phyloP scores from a whole-genome alignment of 2,888 invertebrate genomes.

The Cryptophagus acutangulus region DNA sequence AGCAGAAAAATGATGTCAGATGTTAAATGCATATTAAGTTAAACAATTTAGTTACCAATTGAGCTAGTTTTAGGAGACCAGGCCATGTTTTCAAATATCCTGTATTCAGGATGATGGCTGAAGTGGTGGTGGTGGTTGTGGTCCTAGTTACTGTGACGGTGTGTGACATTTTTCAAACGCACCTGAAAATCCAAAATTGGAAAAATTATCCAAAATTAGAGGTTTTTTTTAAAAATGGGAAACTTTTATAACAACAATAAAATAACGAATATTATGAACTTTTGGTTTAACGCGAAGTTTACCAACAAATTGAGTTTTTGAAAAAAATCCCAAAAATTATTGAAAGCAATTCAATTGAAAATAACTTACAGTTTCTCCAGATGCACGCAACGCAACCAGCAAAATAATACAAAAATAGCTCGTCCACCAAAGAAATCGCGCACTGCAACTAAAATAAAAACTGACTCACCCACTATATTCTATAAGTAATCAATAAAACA shows the following conservation, averaged over 20 bases:
- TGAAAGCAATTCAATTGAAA: too few species aligned
- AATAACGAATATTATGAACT: not conserved
- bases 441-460: too few species aligned
- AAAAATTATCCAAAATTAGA: too few species aligned
- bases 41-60: conserved; percentile 60
- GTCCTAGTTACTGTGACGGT: conserved; percentile 81
- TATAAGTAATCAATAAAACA: too few species aligned
- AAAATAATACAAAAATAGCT: too few species aligned
- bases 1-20: not conserved
- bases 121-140: conserved; percentile 71
- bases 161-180: conserved; percentile 68
- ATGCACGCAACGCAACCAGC: too few species aligned
- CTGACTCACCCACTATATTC: too few species aligned
- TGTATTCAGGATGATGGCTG: conserved; percentile 73
- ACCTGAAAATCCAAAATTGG: conserved; percentile 3
- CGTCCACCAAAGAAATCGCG: too few species aligned
- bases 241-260: not conserved
- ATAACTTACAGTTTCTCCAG: too few species aligned
- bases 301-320: too few species aligned
- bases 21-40: not conserved
- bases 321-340: too few species aligned
- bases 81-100: conserved; percentile 74
- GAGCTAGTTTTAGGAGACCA: conserved; percentile 74
- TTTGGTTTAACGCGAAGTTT: too few species aligned
- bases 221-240: not conserved